Evolutionary conservation across 2,797 vertebrate genomes (phyloP), one percentile per base, ranked within the genome.

Genomic region (Acanthiza pusilla): DNA sequence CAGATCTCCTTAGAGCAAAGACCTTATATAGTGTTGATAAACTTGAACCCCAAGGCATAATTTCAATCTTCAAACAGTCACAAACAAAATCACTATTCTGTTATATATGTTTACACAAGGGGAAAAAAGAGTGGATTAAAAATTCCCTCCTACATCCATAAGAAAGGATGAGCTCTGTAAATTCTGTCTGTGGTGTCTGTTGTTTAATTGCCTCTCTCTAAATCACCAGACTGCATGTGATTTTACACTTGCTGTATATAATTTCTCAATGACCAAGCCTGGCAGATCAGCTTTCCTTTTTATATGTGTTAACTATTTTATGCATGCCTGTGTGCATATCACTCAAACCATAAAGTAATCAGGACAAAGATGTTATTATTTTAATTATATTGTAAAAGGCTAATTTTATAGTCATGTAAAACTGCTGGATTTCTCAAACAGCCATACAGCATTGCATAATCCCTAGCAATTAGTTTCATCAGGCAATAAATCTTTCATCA

Each of bases 401-500:
- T 87, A 72, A 81, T 94, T 91, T 94, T 91, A 83, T 36, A 80
- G 51, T 53, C 42, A 48, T 51, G 57, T 93, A 79, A 91, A 95
- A 82, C n/a, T 82, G 45, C 51, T 87, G 60, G 13, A 74, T 92
- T 93, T 80, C 63, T 85, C 53, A 85, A 63, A 89, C 26, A 91
- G 29, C 50, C 63, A 25, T 62, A 73, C 57, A 94, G 34, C 47
- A 75, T 58, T 85, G 27, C 22, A 77, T 72, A 83, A 88, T 86
- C 66, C 9, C 25, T 40, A 96, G 71, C 73, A 97, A 96, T 93
- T 93, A 68, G 51, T 88, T 87, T 93, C 60, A 88, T 68, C 60
- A 75, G 30, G 38, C 29, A 95, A 74, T 92, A 93, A 93, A 89
- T 47, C 85, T 84, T 95, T 81, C 72, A 72, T 84, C 50, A 84